Evolutionary conservation across 2,797 vertebrate species (phyloP), one percentile per base, ranked within the genome.

Genomic region (Okamejei kenojei): DNA sequence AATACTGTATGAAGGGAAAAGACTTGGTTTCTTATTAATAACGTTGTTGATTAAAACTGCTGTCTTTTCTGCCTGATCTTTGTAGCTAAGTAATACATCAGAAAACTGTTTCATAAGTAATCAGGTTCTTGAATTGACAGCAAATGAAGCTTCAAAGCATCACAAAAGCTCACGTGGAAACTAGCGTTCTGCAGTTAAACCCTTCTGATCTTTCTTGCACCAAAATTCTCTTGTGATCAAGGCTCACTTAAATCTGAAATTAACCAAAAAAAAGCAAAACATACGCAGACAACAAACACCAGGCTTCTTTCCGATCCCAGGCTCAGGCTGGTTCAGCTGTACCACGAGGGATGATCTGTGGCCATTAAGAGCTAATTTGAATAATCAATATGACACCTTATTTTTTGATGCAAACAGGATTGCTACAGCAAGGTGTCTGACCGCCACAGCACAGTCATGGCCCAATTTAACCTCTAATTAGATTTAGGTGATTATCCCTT

Each of bases 361-460:
- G 96, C 97, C 96, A 96, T 97, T 96, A 95, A 93, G 96, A 95
- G 95, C 96, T 95, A 95, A 98, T 99, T 95, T 99, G 97, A 98
- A 99, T 99, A 99, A 99, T 99, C 98, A 98, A 99, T 99, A 99
- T 98, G 98, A 99, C 98, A 99, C 98, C 98, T 98, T 98, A 97
- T 98, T 98, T 98, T 98, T 97, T 97, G 97, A 98, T 97, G 97
- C 98, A 98, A 98, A 98, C 97, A 97, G 97, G 97, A 98, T 98
- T 98, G 97, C 95, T 97, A 96, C 96, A 97, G 96, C 96, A 97
- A 98, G 97, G 97, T 97, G 97, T 97, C 97, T 97, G 95, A 94
- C 96, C 97, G 98, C 98, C 97, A 98, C 97, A 97, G 96, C 97
- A 97, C 97, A 98, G 98, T 98, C 98, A 99, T 98, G 98, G 97